Evolutionary conservation across 2,113 vertebrate species (phyloP).

Genomic region (Etheostoma cragini): DNA sequence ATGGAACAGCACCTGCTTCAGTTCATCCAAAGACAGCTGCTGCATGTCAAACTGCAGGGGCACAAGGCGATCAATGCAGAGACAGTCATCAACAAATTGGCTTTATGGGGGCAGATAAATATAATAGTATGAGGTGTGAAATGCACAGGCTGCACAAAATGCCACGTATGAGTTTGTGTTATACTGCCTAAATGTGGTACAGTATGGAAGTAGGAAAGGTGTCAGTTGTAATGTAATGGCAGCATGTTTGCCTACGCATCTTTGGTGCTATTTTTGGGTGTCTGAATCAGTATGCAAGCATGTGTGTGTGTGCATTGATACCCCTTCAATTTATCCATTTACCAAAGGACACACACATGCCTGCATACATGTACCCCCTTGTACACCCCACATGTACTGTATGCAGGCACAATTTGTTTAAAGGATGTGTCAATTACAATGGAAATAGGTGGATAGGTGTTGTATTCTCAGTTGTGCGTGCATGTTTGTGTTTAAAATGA

Average conservation of each 20-base stretch:
- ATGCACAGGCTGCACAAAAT: conserved; percentile 9
- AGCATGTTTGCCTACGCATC: conserved; percentile 32
- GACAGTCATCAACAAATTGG: conserved; percentile 41
- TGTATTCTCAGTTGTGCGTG: conserved; percentile 16
- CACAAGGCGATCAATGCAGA: conserved; percentile 61
- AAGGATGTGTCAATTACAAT: conserved; percentile 19
- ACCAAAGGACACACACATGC: too few species aligned
- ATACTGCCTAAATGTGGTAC: neutral
- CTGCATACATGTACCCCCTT: too few species aligned
- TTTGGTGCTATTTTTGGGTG: conserved; percentile 40
- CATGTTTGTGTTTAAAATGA: conserved; percentile 33
- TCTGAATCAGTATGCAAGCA: conserved; percentile 47
- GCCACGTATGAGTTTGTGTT: neutral
- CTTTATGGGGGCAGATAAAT: conserved; percentile 33
- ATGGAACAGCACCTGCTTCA: conserved; percentile 98
- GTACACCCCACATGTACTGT: neutral
- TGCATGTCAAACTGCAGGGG: conserved; percentile 85
- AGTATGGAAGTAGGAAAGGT: neutral
- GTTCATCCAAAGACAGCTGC: conserved; percentile 95
- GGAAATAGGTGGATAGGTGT: conserved; percentile 16
- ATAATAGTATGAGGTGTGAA: conserved; percentile 39
- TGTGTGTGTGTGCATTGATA: conserved; percentile 20
- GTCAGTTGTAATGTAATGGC: conserved; percentile 37
- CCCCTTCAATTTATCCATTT: too few species aligned
- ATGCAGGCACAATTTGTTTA: neutral